Percentiles rank a stretch among this genome's conserved stretches.
Evolutionary conservation across 2,113 vertebrate species (phyloP).

Genomic region (Chelonoidis abingdonii): DNA sequence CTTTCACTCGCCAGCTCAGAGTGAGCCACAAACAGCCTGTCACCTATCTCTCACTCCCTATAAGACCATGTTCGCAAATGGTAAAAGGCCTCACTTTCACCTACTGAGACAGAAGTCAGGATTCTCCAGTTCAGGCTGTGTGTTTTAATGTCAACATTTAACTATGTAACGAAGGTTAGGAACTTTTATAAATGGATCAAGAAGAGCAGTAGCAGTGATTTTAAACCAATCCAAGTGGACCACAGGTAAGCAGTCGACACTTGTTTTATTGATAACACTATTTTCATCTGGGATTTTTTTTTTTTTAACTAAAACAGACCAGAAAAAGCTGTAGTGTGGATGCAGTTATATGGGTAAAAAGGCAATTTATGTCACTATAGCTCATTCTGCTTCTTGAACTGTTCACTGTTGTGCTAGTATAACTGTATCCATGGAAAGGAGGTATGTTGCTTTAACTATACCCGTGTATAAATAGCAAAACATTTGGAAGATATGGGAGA

Average conservation of each 20-base stretch:
- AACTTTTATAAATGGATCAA: neutral
- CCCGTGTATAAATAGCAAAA: neutral
- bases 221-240: neutral
- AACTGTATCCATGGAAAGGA: neutral
- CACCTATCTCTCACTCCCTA: neutral
- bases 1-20: neutral
- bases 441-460: neutral
- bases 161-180: neutral
- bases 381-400: neutral
- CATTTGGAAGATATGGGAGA: neutral
- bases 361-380: neutral
- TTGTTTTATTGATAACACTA: neutral
- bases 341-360: neutral
- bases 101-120: neutral
- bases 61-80: neutral
- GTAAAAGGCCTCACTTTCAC: neutral
- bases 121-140: neutral
- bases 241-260: neutral
- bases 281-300: neutral
- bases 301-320: neutral
- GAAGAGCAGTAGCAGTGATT: neutral
- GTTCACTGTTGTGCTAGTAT: neutral
- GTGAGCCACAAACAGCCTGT: neutral
- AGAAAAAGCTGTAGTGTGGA: neutral
- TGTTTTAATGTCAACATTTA: neutral